These are phyloP conservation scores for Syngnathus acus DNA, from an alignment of 2,797 vertebrate genomes.

Conservation along the genomic window DNA sequence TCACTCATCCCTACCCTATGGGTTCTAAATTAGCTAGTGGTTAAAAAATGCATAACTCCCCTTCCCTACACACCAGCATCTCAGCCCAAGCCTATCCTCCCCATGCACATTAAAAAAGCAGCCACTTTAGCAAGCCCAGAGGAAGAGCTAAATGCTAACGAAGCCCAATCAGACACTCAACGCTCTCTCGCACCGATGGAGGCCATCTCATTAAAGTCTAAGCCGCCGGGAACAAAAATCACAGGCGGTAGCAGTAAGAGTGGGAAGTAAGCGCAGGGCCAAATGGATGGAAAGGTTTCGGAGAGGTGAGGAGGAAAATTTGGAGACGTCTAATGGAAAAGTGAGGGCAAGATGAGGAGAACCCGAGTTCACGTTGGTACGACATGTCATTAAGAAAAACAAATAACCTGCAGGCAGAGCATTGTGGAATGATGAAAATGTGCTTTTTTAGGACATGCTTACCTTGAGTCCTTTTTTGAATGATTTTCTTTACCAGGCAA, in stretches of 20 bases:
- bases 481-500: constrained; percentile 69
- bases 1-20: constrained; percentile 18
- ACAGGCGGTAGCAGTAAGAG: constrained; percentile 18
- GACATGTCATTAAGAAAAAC: too few relatives aligned
- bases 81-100: constrained; percentile 35
- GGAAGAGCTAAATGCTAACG: constrained; percentile 48
- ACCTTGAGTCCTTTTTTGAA: neutral
- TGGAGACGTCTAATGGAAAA: neutral
- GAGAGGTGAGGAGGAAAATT: neutral
- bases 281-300: constrained; percentile 16
- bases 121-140: constrained; percentile 69
- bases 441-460: too few relatives aligned
- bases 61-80: neutral
- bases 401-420: too few relatives aligned
- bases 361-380: neutral
- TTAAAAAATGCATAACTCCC: constrained; percentile 60
- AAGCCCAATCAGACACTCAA: constrained; percentile 50
- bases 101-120: constrained; percentile 62
- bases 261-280: constrained; percentile 22
- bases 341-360: neutral
- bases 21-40: constrained; percentile 57
- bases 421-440: too few relatives aligned
- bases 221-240: constrained; percentile 43
- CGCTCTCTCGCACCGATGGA: constrained; percentile 42
- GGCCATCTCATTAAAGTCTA: constrained; percentile 64